Conservation (phyloP, 2,888 invertebrate genomes). For the Diarsia dahlii region DNA sequence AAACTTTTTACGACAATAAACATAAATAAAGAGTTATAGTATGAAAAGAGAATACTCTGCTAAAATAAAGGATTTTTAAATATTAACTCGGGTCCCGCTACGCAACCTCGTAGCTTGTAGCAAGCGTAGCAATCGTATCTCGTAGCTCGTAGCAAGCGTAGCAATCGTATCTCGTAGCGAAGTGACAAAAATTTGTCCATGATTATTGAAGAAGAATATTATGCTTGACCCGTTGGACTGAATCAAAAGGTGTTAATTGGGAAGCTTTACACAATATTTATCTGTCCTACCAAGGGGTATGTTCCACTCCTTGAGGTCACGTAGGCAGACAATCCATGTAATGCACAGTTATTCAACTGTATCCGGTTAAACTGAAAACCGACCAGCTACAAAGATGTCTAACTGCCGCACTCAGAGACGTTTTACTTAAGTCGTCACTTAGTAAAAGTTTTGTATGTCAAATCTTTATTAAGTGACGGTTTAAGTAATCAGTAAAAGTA, state of each 20-base stretch:
- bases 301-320: neutral
- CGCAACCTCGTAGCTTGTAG: slow-evolving; percentile 42
- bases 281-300: neutral
- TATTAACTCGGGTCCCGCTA: slow-evolving; percentile 21
- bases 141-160: slow-evolving; percentile 27
- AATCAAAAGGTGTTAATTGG: neutral
- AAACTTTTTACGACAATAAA: neutral
- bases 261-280: neutral
- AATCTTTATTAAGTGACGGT: too few species aligned
- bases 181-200: too few species aligned
- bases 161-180: slow-evolving; percentile 2
- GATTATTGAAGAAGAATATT: too few species aligned
- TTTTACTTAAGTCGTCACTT: too few species aligned
- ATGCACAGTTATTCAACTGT: neutral
- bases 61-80: neutral
- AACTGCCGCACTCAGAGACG: too few species aligned
- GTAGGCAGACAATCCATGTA: neutral
- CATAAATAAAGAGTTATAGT: too few species aligned
- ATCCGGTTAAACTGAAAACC: neutral
- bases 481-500: neutral
- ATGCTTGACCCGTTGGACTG: too few species aligned
- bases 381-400: neutral
- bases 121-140: slow-evolving; percentile 35
- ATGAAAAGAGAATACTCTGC: neutral
- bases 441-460: too few species aligned